A percentile compares a stretch with the other conserved stretches of the same genome.
Conservation (phyloP, 2,113 vertebrate species). For the Phalacrocorax carbo region DNA sequence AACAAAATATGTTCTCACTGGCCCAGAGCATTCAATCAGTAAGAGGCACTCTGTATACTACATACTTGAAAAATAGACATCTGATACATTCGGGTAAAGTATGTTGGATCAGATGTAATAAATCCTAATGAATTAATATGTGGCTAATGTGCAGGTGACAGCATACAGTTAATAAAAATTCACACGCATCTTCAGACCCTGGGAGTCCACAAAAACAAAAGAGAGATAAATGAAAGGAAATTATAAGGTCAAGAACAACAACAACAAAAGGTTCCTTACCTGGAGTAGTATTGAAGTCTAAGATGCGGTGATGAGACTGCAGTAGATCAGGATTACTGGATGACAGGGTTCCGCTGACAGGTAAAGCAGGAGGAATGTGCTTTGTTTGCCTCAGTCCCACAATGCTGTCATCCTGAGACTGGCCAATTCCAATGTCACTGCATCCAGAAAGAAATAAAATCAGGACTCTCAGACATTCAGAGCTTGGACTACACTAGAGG, state of each 20-base stretch:
- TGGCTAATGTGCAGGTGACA: neutral
- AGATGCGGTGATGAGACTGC: slow-evolving; percentile 96
- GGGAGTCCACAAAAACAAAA: neutral
- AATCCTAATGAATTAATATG: neutral
- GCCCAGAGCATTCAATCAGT: neutral
- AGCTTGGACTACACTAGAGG: neutral
- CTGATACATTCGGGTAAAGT: neutral
- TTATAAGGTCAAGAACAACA: neutral
- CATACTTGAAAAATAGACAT: neutral
- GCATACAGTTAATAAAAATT: neutral
- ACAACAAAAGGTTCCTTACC: slow-evolving; percentile 69
- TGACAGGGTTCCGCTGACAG: slow-evolving; percentile 93
- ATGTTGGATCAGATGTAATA: neutral
- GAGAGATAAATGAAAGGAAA: neutral
- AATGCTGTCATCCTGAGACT: slow-evolving; percentile 98
- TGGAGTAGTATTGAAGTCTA: slow-evolving; percentile 94
- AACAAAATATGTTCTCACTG: neutral
- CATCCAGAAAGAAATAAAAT: neutral
- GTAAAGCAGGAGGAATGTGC: slow-evolving; percentile 90
- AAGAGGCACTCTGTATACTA: neutral
- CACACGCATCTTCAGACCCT: neutral
- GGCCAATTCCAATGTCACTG: slow-evolving; percentile 96
- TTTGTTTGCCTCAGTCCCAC: slow-evolving; percentile 95
- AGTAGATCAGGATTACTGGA: slow-evolving; percentile 95
- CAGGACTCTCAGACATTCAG: neutral